Evolutionary conservation across 1,140 invertebrate species (phyloP).

Genomic region (Chymomyza costata): DNA sequence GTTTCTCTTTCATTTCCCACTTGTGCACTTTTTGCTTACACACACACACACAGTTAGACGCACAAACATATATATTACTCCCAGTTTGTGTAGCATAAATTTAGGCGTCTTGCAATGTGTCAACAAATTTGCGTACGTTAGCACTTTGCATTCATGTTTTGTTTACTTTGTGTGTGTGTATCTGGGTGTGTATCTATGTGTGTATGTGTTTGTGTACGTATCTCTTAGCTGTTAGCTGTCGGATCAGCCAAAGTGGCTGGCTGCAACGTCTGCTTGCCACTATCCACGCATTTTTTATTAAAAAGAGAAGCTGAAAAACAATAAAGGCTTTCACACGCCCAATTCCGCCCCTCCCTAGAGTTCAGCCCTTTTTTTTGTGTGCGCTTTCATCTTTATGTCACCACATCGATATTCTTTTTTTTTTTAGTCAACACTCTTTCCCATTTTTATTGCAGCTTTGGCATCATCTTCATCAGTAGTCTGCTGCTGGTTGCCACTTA

Average conservation of each 20-base stretch:
- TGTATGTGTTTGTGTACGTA: too few species aligned
- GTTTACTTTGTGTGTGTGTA: too few species aligned
- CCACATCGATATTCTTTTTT: slow-evolving; percentile 47
- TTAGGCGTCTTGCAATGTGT: slow-evolving; percentile 24
- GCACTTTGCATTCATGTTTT: slow-evolving; percentile 3
- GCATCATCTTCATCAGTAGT: slow-evolving; percentile 20
- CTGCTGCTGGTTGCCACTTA: slow-evolving; percentile 28
- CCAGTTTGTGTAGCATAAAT: neutral
- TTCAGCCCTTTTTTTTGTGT: slow-evolving; percentile 34
- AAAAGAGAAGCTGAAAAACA: slow-evolving; percentile 62
- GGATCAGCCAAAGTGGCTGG: slow-evolving; percentile 20
- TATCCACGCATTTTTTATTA: slow-evolving; percentile 27
- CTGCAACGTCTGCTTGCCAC: slow-evolving; percentile 7
- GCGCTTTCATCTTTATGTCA: slow-evolving; percentile 65
- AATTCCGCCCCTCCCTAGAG: slow-evolving; percentile 7
- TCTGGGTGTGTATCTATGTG: too few species aligned
- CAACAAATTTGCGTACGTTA: slow-evolving; percentile 17
- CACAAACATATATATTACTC: too few species aligned
- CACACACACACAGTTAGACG: too few species aligned
- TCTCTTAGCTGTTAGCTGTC: too few species aligned
- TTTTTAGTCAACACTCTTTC: slow-evolving; percentile 7
- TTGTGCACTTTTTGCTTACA: too few species aligned
- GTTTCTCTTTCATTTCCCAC: too few species aligned
- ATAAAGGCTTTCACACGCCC: slow-evolving; percentile 36
- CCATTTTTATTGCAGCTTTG: slow-evolving; percentile 15